Conservation (phyloP, 2,797 vertebrate species). For the Botia kubotai region DNA sequence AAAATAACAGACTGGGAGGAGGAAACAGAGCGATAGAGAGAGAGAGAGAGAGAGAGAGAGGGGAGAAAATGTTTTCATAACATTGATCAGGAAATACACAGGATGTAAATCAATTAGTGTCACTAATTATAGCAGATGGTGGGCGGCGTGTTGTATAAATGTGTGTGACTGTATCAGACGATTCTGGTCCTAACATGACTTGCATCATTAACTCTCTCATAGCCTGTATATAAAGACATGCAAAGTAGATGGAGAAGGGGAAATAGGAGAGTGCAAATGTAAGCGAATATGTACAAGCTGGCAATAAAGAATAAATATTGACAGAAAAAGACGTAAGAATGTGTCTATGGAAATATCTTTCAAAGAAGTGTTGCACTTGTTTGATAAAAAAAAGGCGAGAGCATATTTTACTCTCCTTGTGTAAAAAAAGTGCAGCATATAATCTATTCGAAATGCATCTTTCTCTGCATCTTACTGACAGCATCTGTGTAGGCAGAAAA, state of each 20-base stretch:
- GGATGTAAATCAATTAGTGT: conserved; percentile 49
- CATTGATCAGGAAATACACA: conserved; percentile 40
- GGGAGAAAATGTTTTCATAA: conserved; percentile 7
- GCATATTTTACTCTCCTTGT: too few relatives aligned
- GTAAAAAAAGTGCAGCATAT: too few relatives aligned
- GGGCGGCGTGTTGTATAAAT: conserved; percentile 27
- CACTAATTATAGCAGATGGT: conserved; percentile 41
- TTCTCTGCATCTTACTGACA: neutral
- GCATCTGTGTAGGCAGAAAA: neutral
- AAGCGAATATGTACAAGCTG: too few relatives aligned
- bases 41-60: neutral
- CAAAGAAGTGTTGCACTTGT: neutral
- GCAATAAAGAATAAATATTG: too few relatives aligned
- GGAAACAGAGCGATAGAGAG: neutral
- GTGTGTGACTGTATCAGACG: conserved; percentile 6
- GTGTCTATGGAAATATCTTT: neutral
- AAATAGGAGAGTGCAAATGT: too few relatives aligned
- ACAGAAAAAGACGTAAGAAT: too few relatives aligned
- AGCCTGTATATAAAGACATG: neutral
- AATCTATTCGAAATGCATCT: too few relatives aligned
- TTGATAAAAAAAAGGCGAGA: neutral
- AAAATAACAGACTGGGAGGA: neutral
- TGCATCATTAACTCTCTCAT: neutral
- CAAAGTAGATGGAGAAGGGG: neutral
- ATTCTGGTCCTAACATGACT: neutral